Base-by-base conservation (phyloP, 2,888 invertebrate genomes). In the Magallana nippona region DNA sequence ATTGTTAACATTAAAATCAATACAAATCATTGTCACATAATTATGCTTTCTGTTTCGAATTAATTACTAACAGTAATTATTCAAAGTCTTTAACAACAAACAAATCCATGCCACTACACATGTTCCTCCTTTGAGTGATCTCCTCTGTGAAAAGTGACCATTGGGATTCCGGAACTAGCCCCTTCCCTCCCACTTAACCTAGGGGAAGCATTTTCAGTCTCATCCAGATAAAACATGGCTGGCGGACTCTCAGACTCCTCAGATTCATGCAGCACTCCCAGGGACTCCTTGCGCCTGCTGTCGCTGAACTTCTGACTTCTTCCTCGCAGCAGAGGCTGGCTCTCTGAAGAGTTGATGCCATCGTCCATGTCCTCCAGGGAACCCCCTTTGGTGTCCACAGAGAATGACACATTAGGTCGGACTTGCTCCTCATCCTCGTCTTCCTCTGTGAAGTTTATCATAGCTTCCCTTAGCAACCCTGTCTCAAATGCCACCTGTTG, bases 401-500 rank as follows among this genome's bases (percentile, higher is more conserved):
- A 22, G 32, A 71, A 71, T 5, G 71, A 71, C 0, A 71, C 71
- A 0, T 71, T 71, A 0, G 27, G 27, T 11, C 15, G 27, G 13
- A 17, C 5, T 8, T 44, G 44, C 8, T 85, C 60, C 82, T 81
- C 81, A 17, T 81, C 85, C n/a, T 79, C 85, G 1, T 86, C 88
- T 10, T 86, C 88, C 22, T 88, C 88, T 2, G 87, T 86, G 71
- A 87, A 92, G 88, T 81, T 90, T 86, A 63, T 91, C 90, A 92
- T 87, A 11, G 90, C 92, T 55, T 91, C 90, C 17, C 89, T 86
- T 62, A 93, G 82, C 27, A 93, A 86, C 15, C 89, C 90, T n/a
- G 90, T 88, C 86, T 93, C 93, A 62, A 89, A 91, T 77, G 89
- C 88, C 82, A 92, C 85, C 84, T 93, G 92, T 44, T 89, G 88